phyloP scores from a whole-genome alignment of 2,888 invertebrate species.

The Cataglyphis altisquamis region DNA sequence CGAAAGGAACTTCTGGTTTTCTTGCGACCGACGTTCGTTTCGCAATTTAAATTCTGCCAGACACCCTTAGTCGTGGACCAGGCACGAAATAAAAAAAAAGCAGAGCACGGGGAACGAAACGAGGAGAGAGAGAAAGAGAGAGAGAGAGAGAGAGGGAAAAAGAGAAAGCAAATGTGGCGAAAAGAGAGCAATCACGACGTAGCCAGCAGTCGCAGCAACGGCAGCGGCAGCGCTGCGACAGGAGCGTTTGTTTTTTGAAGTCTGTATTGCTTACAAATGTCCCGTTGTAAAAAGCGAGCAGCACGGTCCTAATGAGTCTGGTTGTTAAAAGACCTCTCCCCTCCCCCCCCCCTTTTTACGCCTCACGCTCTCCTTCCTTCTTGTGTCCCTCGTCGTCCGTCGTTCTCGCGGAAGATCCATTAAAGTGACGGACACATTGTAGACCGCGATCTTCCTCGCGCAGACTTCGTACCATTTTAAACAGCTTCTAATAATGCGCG shows the following conservation, averaged over 20 bases:
- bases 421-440: slow-evolving; percentile 79
- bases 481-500: background rate
- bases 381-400: slow-evolving; percentile 22
- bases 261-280: slow-evolving; percentile 86
- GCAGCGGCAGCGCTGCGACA: slow-evolving; percentile 74
- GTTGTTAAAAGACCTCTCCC: slow-evolving; percentile 84
- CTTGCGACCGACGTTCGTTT: slow-evolving; percentile 53
- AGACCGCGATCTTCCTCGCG: slow-evolving; percentile 74
- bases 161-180: slow-evolving; percentile 62
- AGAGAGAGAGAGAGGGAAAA: slow-evolving; percentile 33
- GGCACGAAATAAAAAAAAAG: slow-evolving; percentile 57
- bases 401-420: slow-evolving; percentile 69
- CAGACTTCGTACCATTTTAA: background rate
- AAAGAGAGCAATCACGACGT: slow-evolving; percentile 71
- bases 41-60: slow-evolving; percentile 79
- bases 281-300: slow-evolving; percentile 83
- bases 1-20: slow-evolving; percentile 32
- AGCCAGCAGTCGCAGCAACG: slow-evolving; percentile 47
- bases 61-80: slow-evolving; percentile 77
- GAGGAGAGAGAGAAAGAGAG: slow-evolving; percentile 43
- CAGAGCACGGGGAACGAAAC: slow-evolving; percentile 25
- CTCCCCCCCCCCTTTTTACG: slow-evolving; percentile 69
- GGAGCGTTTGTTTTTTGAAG: slow-evolving; percentile 82
- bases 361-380: slow-evolving; percentile 50
- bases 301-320: slow-evolving; percentile 85